A percentile compares a stretch with the other conserved stretches of the same genome.
Evolutionary conservation across 2,113 vertebrate species (phyloP).

Genomic region (Rallus limicola): DNA sequence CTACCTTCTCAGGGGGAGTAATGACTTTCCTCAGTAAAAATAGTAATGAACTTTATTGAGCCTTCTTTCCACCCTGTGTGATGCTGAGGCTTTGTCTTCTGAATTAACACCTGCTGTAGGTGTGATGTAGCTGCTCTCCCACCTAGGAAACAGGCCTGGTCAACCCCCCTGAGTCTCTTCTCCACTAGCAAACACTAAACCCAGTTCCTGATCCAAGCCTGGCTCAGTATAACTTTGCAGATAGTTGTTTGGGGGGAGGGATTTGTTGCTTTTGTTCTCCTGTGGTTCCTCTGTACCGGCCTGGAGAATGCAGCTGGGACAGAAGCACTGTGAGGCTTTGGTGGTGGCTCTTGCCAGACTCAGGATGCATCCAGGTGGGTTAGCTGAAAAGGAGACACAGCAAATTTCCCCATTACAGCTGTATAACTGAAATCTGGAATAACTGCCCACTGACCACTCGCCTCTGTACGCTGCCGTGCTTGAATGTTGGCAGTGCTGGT

Average conservation of each 20-base stretch:
- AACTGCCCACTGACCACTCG: background rate
- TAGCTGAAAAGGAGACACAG: background rate
- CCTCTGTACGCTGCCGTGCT: background rate
- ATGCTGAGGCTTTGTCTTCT: background rate
- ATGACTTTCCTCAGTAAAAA: background rate
- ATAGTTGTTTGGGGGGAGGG: background rate
- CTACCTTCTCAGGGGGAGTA: rapidly evolving
- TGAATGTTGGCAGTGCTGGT: background rate
- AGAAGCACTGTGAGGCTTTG: background rate
- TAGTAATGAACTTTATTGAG: background rate
- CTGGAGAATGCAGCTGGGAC: background rate
- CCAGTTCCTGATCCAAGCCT: background rate
- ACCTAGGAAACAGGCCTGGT: background rate
- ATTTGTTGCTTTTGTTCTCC: background rate
- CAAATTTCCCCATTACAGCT: background rate
- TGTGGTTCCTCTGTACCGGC: background rate
- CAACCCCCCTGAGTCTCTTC: rapidly evolving
- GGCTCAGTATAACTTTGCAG: background rate
- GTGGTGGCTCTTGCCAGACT: background rate
- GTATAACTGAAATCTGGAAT: background rate
- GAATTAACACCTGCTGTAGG: background rate
- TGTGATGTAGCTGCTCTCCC: background rate
- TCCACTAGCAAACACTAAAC: background rate
- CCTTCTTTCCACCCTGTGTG: background rate
- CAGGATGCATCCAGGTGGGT: background rate